phyloP scores from a whole-genome alignment of 2,888 invertebrate species.

The Morpho helenor region DNA sequence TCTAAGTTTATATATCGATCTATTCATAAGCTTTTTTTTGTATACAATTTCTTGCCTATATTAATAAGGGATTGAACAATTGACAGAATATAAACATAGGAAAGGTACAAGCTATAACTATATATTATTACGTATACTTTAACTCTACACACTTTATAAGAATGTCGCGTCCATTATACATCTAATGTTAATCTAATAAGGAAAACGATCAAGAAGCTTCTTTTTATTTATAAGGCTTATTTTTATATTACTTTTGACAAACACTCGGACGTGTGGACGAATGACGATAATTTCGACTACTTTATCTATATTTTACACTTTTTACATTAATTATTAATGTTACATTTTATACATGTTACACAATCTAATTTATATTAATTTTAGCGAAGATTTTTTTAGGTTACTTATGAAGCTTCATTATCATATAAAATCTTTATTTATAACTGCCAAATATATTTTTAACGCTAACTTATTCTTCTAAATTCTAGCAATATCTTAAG shows the following conservation, averaged over 20 bases:
- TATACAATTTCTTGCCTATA: constrained; percentile 25
- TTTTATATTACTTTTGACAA: constrained; percentile 38
- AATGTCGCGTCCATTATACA: not conserved
- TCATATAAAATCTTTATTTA: constrained; percentile 25
- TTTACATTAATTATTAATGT: constrained; percentile 25
- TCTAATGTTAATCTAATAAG: not conserved
- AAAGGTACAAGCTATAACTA: constrained; percentile 15
- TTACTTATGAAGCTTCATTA: constrained; percentile 26
- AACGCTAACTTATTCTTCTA: not conserved
- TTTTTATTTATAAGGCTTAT: constrained; percentile 9
- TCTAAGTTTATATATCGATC: constrained; percentile 23
- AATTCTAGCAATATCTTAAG: not conserved
- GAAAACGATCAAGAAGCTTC: not conserved
- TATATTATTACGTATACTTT: constrained; percentile 22
- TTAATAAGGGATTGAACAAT: constrained; percentile 22
- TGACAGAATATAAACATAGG: constrained; percentile 20
- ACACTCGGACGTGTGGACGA: constrained; percentile 62
- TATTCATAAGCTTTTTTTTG: constrained; percentile 43
- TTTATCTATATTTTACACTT: constrained; percentile 30
- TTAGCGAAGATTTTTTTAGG: constrained; percentile 30
- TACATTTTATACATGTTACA: constrained; percentile 17
- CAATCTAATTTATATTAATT: constrained; percentile 8
- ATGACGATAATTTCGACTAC: constrained; percentile 53
- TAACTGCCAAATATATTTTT: constrained; percentile 11
- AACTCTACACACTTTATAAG: constrained; percentile 4